Evolutionary conservation across 2,113 vertebrate genomes (phyloP), one percentile per base, ranked within the genome.

Genomic region (Ailuropoda melanoleuca): DNA sequence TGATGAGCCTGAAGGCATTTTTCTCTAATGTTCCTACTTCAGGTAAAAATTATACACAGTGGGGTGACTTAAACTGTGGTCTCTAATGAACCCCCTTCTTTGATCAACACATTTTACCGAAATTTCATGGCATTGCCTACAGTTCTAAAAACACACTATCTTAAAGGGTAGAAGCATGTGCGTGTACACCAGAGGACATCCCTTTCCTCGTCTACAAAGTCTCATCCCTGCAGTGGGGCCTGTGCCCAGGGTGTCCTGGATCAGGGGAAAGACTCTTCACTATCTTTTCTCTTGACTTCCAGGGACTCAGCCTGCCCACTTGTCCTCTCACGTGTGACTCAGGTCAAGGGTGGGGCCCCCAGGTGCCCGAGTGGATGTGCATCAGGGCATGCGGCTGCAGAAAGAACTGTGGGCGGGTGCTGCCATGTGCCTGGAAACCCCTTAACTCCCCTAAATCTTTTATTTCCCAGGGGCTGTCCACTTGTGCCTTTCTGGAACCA

Each of bases 121-220:
- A 29, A 29, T 58, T 46, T 6, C 39, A 10, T 4, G 39, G 60
- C 3, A 5, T 34, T 8, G 0, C 39, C 0, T 1, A 0, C 0
- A 3, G 3, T 64, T 70, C 72, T 37, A 7, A 56, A 70, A 46
- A 62, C 1, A 5, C 0, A 0, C 8, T 3, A 0, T 6, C 50
- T 56, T n/a, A 23, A 23, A 70, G 72, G 1, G 13, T 3, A 3
- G 50, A 31, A 8, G 37, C 29, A 0, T 2, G n/a, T 2, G 2
- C 4, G 4, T 31, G 53, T 3, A 8, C 9, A 6, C 0, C 5
- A 0, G 18, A 5, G 4, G n/a, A 5, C 6, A 0, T 4, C 24
- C 26, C 29, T 17, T 26, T n/a, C 62, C 62, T 43, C 24, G 3
- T 11, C 26, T 8, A 19, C n/a, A 12, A 2, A 19, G 18, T 11